Percentiles rank a stretch among this genome's conserved stretches.
Conservation (phyloP, 1,140 invertebrate species). For the Propsilocerus akamusi region DNA sequence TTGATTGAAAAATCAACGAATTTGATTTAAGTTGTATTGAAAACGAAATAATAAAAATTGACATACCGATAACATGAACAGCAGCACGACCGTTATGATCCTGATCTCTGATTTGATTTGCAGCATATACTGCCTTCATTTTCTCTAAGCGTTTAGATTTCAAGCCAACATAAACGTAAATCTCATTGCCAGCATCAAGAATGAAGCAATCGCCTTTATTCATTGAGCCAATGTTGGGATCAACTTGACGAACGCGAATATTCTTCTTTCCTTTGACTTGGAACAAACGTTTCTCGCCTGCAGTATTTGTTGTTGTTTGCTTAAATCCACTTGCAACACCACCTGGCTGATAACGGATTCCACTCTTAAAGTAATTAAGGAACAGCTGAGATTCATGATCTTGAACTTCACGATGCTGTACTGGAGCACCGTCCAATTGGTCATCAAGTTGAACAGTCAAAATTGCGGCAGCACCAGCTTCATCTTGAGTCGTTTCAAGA, state of each 20-base stretch:
- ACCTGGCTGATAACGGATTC: conserved; percentile 59
- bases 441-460: conserved; percentile 75
- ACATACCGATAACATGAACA: conserved; percentile 51
- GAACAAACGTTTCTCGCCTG: conserved; percentile 54
- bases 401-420: conserved; percentile 76
- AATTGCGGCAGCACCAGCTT: conserved; percentile 71
- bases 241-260: conserved; percentile 61
- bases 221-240: conserved; percentile 55
- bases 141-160: conserved; percentile 51
- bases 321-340: conserved; percentile 69
- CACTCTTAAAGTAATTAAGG: conserved; percentile 57
- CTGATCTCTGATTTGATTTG: conserved; percentile 67
- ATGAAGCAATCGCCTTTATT: conserved; percentile 86
- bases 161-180: conserved; percentile 59
- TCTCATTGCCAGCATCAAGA: conserved; percentile 54
- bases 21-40: neutral
- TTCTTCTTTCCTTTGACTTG: conserved; percentile 81
- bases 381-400: conserved; percentile 68
- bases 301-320: conserved; percentile 57
- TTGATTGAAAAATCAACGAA: conserved; percentile 11
- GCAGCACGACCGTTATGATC: conserved; percentile 60
- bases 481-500: conserved; percentile 62
- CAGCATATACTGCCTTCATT: conserved; percentile 55
- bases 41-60: neutral
- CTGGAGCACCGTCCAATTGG: conserved; percentile 59